Evolutionary conservation across 1,140 invertebrate genomes (phyloP).

Genomic region (Drosophila lacteicornis): DNA sequence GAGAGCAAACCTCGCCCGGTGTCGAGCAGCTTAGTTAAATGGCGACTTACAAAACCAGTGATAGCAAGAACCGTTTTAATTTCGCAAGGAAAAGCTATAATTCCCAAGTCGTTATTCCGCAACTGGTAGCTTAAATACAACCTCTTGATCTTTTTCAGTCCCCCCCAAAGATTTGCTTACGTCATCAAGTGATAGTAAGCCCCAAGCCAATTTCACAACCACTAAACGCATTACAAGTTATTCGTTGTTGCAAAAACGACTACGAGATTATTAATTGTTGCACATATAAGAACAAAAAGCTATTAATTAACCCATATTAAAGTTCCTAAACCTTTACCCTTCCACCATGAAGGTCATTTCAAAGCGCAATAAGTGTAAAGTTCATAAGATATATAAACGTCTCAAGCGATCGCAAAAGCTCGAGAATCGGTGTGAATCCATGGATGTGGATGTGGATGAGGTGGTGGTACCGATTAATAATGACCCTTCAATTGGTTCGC

Average conservation of each 20-base stretch:
- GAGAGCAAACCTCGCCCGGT: no score
- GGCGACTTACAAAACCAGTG: no score
- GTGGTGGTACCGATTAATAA: no score
- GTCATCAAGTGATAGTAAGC: neutral
- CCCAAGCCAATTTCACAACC: neutral
- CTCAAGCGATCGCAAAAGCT: neutral
- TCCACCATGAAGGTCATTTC: neutral
- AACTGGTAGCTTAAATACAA: neutral
- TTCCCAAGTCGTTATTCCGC: constrained; percentile 1
- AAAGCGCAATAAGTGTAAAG: neutral
- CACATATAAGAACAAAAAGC: neutral
- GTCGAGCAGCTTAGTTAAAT: no score
- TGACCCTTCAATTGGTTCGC: no score
- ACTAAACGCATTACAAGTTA: neutral
- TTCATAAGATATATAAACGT: neutral
- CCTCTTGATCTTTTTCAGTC: neutral
- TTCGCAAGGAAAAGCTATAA: neutral
- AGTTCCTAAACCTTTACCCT: neutral
- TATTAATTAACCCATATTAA: no score
- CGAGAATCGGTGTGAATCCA: neutral
- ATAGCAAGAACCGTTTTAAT: neutral
- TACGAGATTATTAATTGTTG: neutral
- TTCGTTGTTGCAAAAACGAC: neutral
- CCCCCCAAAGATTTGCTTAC: neutral
- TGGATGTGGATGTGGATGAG: neutral